Percentiles rank a stretch among this genome's conserved stretches.
These are phyloP conservation scores for Ascidia mentula DNA, from an alignment of 23 tunicate genomes.

Conservation along the genomic window DNA sequence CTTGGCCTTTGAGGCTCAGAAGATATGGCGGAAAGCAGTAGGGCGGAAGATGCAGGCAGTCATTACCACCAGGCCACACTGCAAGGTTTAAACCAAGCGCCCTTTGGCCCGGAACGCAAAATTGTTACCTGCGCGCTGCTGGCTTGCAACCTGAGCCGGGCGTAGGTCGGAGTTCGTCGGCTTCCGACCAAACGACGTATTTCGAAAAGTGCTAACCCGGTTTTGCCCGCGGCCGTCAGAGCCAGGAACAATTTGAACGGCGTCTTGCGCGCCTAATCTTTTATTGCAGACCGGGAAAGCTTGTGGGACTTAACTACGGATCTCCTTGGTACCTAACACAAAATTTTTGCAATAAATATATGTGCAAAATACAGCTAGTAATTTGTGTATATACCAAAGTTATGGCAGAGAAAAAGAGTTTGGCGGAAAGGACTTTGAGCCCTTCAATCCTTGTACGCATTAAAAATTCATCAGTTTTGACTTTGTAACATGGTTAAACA, in stretches of 20 bases:
- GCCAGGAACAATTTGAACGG: neutral
- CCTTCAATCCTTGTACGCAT: too few species aligned
- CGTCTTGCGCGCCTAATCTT: neutral
- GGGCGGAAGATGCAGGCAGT: neutral
- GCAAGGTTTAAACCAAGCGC: neutral
- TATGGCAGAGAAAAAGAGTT: too few species aligned
- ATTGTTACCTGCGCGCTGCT: neutral
- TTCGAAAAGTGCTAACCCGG: neutral
- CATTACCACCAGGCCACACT: neutral
- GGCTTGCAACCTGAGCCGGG: neutral
- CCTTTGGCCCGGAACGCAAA: slow-evolving; percentile 6
- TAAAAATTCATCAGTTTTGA: too few species aligned
- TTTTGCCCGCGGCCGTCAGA: neutral
- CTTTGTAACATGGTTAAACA: too few species aligned
- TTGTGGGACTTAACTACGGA: too few species aligned
- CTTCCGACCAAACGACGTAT: neutral
- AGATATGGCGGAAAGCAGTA: neutral
- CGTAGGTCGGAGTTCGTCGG: neutral
- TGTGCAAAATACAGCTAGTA: too few species aligned
- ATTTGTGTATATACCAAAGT: too few species aligned
- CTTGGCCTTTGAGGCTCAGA: neutral
- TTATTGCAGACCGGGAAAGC: neutral
- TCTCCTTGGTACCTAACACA: too few species aligned
- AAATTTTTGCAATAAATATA: too few species aligned
- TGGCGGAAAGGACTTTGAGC: too few species aligned